Base-by-base conservation (phyloP, 2,797 vertebrate genomes). In the Tamandua tetradactyla region DNA sequence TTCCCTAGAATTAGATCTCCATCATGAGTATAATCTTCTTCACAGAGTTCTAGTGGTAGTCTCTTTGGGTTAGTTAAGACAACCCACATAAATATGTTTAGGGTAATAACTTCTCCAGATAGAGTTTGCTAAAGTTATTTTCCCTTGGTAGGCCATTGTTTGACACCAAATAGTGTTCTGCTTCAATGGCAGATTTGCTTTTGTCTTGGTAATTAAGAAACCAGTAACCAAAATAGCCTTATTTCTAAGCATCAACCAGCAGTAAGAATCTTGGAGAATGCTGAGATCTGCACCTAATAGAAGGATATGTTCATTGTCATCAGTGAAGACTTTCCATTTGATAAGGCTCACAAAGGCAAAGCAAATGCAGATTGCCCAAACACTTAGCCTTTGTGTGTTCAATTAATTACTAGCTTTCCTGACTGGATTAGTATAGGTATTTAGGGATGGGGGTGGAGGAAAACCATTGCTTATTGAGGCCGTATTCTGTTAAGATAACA, bases 271-370 rank as follows among this genome's bases (percentile, higher is more conserved):
- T 83, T 89, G 83, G 96, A 95, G 96, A 98, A 98, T 94, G 95
- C 93, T 80, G 87, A 74, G 93, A 93, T 96, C 96, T 95, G 27
- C 55, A 96, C 93, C 96, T 97, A 96, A 30, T 61, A 94, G 94
- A 96, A 96, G 98, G 97, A 97, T 98, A 94, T 95, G 98, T 97
- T 97, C 97, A 87, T 92, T 97, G 95, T 98, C 96, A 97, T 93
- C 96, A 88, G 93, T 89, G 78, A 97, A 96, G 92, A 88, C 90
- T 98, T 97, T 96, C 89, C 75, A 97, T 98, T 98, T 97, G 97
- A 97, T 97, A 97, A 96, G 96, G 96, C 98, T 98, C 97, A 97
- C 97, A 98, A 98, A 97, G 96, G 94, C 76, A 96, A 93, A 95
- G 64, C 76, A 97, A 97, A 93, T 59, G 94, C 13, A 95, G 84